Evolutionary conservation across 2,888 invertebrate genomes (phyloP).

Genomic region (Melinaea menophilus): DNA sequence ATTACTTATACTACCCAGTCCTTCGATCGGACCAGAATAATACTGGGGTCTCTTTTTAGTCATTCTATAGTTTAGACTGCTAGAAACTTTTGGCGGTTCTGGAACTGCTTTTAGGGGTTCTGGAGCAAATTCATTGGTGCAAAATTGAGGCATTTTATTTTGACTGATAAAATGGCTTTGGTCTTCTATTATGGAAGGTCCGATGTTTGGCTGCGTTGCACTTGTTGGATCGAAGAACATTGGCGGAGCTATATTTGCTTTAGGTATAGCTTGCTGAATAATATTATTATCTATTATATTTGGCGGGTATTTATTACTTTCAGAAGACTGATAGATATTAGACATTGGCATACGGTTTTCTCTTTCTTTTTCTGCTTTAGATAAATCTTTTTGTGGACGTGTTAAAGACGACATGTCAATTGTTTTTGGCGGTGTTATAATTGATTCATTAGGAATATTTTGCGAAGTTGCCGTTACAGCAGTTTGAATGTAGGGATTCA

Average conservation of each 20-base stretch:
- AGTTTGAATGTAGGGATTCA: background rate
- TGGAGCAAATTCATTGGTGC: conserved; percentile 15
- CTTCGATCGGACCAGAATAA: conserved; percentile 71
- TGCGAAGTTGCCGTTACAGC: background rate
- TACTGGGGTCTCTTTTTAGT: conserved; percentile 68
- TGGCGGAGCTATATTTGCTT: conserved; percentile 29
- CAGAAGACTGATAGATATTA: conserved; percentile 8
- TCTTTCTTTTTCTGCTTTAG: background rate
- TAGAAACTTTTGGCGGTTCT: conserved; percentile 60
- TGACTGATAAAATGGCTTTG: conserved; percentile 21
- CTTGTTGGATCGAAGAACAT: conserved; percentile 39
- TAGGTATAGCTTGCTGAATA: background rate
- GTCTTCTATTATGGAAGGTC: conserved; percentile 16
- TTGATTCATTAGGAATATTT: background rate
- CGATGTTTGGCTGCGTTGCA: conserved; percentile 4
- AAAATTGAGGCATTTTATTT: conserved; percentile 15
- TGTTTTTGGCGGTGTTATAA: background rate
- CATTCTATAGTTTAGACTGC: conserved; percentile 59
- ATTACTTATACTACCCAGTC: conserved; percentile 62
- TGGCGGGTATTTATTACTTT: conserved; percentile 11
- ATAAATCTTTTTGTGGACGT: conserved; percentile 6
- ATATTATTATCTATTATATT: background rate
- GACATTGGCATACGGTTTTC: background rate
- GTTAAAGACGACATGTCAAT: background rate
- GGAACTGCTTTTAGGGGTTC: conserved; percentile 45